Base-by-base conservation (phyloP, 2,888 invertebrate species). In the Tribolium freemani region DNA sequence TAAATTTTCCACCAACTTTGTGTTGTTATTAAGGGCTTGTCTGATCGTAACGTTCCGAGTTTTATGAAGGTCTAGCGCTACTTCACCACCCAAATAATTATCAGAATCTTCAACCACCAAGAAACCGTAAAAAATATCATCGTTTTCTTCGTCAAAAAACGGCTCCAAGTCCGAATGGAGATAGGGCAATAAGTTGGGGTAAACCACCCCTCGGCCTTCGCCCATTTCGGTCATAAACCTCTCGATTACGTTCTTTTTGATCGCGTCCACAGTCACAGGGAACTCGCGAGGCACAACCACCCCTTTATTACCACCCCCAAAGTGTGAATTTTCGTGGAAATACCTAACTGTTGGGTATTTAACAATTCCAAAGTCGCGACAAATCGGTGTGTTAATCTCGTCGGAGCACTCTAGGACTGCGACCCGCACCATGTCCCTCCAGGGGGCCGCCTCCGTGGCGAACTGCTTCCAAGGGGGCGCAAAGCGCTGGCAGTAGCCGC, bases 401-500 rank as follows among this genome's bases (percentile, higher is more conserved):
- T 67, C 64, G 0, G 96, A 93, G 86, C 98, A 98, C 86, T 98
- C 96, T 54, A 98, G 89, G 0, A 93, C 97, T 44, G 91, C 93
- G 20, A 97, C 86, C 66, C 88, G 88, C 9, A 97, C 86, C 0
- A 95, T 88, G 78, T 91, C 90, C 73, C 88, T 89, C 97, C 97
- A 97, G 1, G 71, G 75, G 72, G 79, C 82, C 1, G 84, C 85
- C 79, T 93, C 90, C 5, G 88, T 88, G 0, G 96, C 96, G 56
- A 98, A 86, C 13, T 89, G 87, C 85, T 96, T 97, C 90, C 93
- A 99, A 46, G 90, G 91, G 0, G 97, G 96, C 0, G 97, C 95
- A 86, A 96, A 99, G 20, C 93, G 88, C 79, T 94, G 91, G 84
- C 99, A 99, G 85, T 95, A 96, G 0, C 98, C 98, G 86, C 99